phyloP scores from a whole-genome alignment of 2,888 invertebrate species.

The Monopis laevigella region DNA sequence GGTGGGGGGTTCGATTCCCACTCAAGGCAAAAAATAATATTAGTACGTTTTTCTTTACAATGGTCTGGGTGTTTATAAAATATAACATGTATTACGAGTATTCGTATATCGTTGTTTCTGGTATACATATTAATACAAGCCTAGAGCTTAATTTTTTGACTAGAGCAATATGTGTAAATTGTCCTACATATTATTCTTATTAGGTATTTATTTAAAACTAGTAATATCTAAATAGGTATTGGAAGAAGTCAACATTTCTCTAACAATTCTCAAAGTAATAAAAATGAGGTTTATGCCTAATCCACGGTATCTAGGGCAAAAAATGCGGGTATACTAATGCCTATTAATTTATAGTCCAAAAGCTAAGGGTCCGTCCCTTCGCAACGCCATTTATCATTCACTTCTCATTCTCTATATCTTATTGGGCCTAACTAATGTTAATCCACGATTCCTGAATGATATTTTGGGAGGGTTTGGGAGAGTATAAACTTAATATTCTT shows the following conservation, averaged over 20 bases:
- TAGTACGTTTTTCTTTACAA: too few relatives aligned
- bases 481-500: too few relatives aligned
- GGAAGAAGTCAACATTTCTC: background rate
- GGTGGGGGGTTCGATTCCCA: too few relatives aligned
- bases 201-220: background rate
- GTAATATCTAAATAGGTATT: background rate
- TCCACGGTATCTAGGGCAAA: conserved; percentile 5
- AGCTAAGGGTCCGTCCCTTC: conserved; percentile 9
- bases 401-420: conserved; percentile 4
- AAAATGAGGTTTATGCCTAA: conserved; percentile 5
- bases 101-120: too few relatives aligned
- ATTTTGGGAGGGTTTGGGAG: too few relatives aligned
- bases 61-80: too few relatives aligned
- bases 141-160: too few relatives aligned
- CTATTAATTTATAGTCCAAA: conserved; percentile 8
- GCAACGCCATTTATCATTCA: conserved; percentile 9
- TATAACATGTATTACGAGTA: too few relatives aligned
- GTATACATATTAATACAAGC: too few relatives aligned
- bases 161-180: too few relatives aligned
- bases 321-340: conserved; percentile 11
- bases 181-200: too few relatives aligned
- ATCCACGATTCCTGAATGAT: background rate
- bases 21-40: too few relatives aligned
- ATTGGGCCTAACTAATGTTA: background rate
- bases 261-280: background rate